phyloP scores from a whole-genome alignment of 2,113 vertebrate genomes.

The Larimichthys crocea region DNA sequence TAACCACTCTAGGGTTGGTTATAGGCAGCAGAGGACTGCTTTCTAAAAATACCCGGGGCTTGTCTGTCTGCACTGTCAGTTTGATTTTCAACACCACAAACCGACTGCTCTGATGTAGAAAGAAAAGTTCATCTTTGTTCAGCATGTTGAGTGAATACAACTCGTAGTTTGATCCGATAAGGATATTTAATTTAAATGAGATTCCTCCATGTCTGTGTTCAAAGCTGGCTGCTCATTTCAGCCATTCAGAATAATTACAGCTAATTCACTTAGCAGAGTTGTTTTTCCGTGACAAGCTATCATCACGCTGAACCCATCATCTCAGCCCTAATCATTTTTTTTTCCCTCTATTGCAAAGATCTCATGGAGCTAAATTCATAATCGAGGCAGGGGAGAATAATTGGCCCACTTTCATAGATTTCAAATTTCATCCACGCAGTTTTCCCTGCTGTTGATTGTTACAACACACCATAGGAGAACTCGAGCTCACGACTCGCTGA shows the following conservation, averaged over 20 bases:
- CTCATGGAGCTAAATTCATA: slow-evolving; percentile 33
- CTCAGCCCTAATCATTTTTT: slow-evolving; percentile 57
- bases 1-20: slow-evolving; percentile 39
- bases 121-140: not conserved
- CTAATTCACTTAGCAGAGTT: slow-evolving; percentile 56
- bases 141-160: not conserved
- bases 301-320: slow-evolving; percentile 58
- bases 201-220: slow-evolving; percentile 16
- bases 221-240: slow-evolving; percentile 45
- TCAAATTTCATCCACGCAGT: slow-evolving; percentile 17
- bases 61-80: slow-evolving; percentile 3
- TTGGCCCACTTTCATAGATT: slow-evolving; percentile 26
- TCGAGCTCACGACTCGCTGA: not conserved
- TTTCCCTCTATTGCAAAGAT: slow-evolving; percentile 25
- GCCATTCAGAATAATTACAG: slow-evolving; percentile 59
- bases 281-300: slow-evolving; percentile 55
- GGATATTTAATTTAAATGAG: slow-evolving; percentile 24
- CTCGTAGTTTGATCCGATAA: not conserved
- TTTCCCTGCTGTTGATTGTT: slow-evolving; percentile 30
- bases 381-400: slow-evolving; percentile 36
- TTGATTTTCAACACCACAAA: slow-evolving; percentile 20
- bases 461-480: not conserved
- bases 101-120: not conserved
- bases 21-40: slow-evolving; percentile 18
- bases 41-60: slow-evolving; percentile 55